Evolutionary conservation across 2,797 vertebrate genomes (phyloP).

Genomic region (Esox lucius): DNA sequence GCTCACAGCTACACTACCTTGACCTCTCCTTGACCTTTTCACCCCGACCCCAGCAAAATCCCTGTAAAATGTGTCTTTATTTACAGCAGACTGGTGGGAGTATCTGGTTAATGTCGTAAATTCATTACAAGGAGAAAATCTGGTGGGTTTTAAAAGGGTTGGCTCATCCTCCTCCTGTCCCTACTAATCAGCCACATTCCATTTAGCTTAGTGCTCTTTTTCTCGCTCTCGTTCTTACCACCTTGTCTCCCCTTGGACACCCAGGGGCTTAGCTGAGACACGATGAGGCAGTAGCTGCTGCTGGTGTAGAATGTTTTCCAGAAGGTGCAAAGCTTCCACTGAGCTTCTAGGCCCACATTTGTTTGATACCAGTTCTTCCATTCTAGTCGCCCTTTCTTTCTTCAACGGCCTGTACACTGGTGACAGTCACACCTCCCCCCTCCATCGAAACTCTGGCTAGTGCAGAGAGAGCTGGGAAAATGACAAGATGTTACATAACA

Average conservation of each 20-base stretch:
- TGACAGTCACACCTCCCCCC: background rate
- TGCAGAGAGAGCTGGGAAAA: background rate
- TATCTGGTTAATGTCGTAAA: conserved; percentile 47
- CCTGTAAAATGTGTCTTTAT: conserved; percentile 34
- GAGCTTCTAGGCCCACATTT: background rate
- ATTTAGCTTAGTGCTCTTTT: conserved; percentile 21
- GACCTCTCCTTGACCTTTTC: conserved; percentile 13
- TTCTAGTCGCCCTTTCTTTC: background rate
- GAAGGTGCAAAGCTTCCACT: background rate
- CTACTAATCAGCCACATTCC: conserved; percentile 43
- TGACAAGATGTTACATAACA: background rate
- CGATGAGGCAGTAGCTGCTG: background rate
- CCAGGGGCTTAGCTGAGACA: background rate
- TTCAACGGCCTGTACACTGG: background rate
- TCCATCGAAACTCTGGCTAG: background rate
- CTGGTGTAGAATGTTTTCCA: background rate
- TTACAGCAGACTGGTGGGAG: conserved; percentile 9
- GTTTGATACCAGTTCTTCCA: background rate
- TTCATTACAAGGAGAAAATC: conserved; percentile 39
- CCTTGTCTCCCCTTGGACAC: background rate
- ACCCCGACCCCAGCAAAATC: background rate
- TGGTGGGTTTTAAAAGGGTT: conserved; percentile 41
- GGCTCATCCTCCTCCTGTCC: conserved; percentile 34
- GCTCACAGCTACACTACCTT: background rate
- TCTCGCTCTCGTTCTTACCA: background rate